Evolutionary conservation across 1,140 invertebrate species (phyloP), one percentile per base, ranked within the genome.

Genomic region (Drosophila orena): DNA sequence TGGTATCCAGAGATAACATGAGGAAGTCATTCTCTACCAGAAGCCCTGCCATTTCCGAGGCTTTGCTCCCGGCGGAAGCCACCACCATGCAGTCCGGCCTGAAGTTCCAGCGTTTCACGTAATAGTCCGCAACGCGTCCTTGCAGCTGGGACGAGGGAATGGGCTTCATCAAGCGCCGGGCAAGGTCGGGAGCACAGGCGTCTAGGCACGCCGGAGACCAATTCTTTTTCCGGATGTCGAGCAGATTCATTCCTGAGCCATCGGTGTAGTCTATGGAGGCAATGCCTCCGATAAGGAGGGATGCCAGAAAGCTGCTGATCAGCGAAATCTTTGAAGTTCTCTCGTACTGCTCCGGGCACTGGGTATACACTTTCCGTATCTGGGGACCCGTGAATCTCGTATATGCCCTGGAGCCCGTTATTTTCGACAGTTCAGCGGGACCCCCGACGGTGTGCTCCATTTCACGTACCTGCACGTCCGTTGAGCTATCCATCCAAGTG

Each of bases 161-260:
- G 3, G 96, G 95, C 20, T 93, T 83, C 6, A 96, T 96, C 12
- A 99, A 90, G 91, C 96, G 96, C 34, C 93, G 81, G 53, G 90
- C 93, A 72, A 98, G 92, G 58, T 94, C 93, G 2, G 95, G 94
- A 60, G 95, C 96, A 91, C 95, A 95, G 20, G 93, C 96, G 91
- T 97, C 93, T 11, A 98, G 90, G 84, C 97, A 95, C n/a, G 93
- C 79, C 14, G 94, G 79, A 52, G 95, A 94, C 98, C 98, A 99
- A 42, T 93, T 93, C 93, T 96, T 97, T 0, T 83, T 94, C 15
- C 92, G 93, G 42, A 99, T 97, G 92, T 99, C 95, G 60, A 99
- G 93, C 5, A 99, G 93, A 93, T 99, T 99, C 98, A 98, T 99
- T n/a, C 98, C 98, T 5, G 98, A 98, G 1, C 95, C 98, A 93